These are phyloP conservation scores for Lasioglossum albipes DNA, from an alignment of 1,140 invertebrate species.

Conservation along the genomic window DNA sequence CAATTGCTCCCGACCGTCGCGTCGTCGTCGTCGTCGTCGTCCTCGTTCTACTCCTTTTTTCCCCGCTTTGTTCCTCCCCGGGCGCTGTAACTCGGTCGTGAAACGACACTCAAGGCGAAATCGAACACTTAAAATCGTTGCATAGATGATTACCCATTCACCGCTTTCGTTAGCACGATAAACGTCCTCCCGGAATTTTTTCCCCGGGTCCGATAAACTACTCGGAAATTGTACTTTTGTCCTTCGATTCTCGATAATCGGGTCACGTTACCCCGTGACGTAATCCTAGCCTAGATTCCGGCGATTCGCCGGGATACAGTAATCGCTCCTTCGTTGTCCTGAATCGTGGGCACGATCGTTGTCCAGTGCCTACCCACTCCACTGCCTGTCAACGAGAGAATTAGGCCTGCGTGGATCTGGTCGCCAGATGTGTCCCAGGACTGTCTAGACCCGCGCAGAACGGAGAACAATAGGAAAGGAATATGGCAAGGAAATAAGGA, in stretches of 20 bases:
- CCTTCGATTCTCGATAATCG: constrained; percentile 35
- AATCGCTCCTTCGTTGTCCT: too few relatives aligned
- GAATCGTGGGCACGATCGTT: too few relatives aligned
- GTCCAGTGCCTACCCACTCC: too few relatives aligned
- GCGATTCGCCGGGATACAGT: background rate
- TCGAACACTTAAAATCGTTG: constrained; percentile 39
- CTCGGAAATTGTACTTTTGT: constrained; percentile 34
- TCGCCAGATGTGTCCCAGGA: too few relatives aligned
- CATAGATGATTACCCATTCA: constrained; percentile 44
- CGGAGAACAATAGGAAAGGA: too few relatives aligned
- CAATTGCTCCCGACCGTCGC: constrained; percentile 4
- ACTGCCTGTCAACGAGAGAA: too few relatives aligned
- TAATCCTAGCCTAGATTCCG: background rate
- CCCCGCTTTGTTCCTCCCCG: background rate
- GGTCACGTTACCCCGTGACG: constrained; percentile 35
- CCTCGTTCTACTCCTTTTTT: background rate
- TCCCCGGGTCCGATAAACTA: constrained; percentile 19
- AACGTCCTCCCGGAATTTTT: constrained; percentile 24
- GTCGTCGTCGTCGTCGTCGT: background rate
- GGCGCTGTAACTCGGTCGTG: constrained; percentile 30
- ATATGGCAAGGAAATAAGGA: too few relatives aligned
- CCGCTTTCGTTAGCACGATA: constrained; percentile 36
- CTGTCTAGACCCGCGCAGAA: too few relatives aligned
- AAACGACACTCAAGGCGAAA: constrained; percentile 37
- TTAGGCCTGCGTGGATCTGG: too few relatives aligned